Percentiles rank a stretch among this genome's conserved stretches.
Conservation (phyloP, 2,888 invertebrate species). For the Hydroisotoma schaefferi region DNA sequence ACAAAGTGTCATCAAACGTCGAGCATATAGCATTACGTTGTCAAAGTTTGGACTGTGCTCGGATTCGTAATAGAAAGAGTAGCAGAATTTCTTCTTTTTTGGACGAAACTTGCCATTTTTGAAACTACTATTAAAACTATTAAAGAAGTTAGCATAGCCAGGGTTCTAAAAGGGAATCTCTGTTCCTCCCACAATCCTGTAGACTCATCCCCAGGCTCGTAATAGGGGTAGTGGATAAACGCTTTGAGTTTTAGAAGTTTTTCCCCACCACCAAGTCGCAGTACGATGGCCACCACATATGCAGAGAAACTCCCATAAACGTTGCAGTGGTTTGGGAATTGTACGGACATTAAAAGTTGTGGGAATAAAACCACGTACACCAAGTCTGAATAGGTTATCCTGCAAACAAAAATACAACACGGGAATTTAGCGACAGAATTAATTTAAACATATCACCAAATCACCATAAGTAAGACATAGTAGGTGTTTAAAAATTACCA, state of each 20-base stretch:
- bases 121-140: conserved; percentile 75
- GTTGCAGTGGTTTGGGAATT: conserved; percentile 89
- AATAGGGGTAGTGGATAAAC: conserved; percentile 74
- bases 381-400: conserved; percentile 97
- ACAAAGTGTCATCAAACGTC: neutral
- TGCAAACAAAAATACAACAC: conserved; percentile 50
- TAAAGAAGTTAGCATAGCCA: conserved; percentile 87
- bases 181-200: conserved; percentile 56
- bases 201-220: conserved; percentile 57
- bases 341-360: conserved; percentile 95
- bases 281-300: conserved; percentile 76
- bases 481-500: conserved; percentile 63
- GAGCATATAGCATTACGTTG: too few species aligned
- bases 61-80: too few species aligned
- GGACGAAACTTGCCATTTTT: conserved; percentile 60
- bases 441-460: neutral
- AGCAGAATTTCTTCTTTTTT: neutral
- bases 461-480: neutral
- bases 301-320: conserved; percentile 93
- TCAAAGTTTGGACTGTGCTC: too few species aligned
- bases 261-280: conserved; percentile 85
- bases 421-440: conserved; percentile 1
- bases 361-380: conserved; percentile 99
- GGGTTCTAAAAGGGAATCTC: conserved; percentile 91
- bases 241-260: conserved; percentile 75